Conservation (phyloP, 2,113 vertebrate genomes). For the Gobio gobio region DNA sequence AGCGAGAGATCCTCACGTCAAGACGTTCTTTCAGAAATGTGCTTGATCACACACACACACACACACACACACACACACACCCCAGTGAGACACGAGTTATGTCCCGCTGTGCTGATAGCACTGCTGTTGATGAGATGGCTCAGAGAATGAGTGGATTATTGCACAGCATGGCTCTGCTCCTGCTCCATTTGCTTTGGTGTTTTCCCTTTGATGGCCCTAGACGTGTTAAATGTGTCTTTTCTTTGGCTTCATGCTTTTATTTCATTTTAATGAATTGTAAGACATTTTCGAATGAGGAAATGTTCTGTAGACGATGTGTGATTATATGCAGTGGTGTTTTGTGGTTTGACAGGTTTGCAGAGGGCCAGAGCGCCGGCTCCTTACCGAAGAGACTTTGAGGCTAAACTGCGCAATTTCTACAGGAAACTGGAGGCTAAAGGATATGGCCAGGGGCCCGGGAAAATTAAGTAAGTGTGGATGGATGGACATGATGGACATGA, state of each 20-base stretch:
- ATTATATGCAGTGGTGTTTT: background rate
- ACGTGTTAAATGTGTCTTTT: background rate
- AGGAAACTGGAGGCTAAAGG: constrained; percentile 98
- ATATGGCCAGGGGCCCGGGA: constrained; percentile 96
- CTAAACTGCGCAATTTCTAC: constrained; percentile 98
- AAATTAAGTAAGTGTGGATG: constrained; percentile 90
- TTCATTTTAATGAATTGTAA: background rate
- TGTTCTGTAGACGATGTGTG: background rate
- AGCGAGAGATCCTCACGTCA: background rate
- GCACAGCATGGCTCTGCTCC: constrained; percentile 2
- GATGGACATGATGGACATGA: background rate
- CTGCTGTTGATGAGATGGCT: constrained; percentile 1
- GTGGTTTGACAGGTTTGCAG: constrained; percentile 81
- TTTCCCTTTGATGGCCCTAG: background rate
- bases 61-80: background rate
- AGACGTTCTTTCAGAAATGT: background rate
- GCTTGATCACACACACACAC: background rate
- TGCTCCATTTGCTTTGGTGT: background rate
- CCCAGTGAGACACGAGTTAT: background rate
- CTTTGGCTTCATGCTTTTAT: constrained; percentile 6
- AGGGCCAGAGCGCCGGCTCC: constrained; percentile 95
- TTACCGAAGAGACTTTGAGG: constrained; percentile 97
- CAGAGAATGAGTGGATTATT: constrained; percentile 26
- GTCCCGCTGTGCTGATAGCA: constrained; percentile 26
- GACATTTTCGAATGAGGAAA: background rate